Evolutionary conservation across 2,888 invertebrate genomes (phyloP).

Genomic region (Calameuta pallipes): DNA sequence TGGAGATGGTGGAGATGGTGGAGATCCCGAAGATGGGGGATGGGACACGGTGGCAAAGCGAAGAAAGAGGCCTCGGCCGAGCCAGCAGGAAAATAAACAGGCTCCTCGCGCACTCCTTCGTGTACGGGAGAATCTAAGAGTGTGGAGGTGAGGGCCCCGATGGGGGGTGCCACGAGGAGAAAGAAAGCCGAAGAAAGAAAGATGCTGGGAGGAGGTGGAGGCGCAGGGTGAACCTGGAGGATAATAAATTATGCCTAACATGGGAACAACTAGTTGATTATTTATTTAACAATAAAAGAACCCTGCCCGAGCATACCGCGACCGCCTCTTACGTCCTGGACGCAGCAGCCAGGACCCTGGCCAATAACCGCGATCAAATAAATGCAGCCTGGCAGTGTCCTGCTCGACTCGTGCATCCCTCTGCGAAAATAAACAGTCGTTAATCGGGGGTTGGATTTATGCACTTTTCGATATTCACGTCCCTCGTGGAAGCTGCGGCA

Average conservation of each 20-base stretch:
- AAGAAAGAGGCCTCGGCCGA: constrained; percentile 11
- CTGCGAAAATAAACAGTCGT: no score
- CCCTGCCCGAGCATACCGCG: constrained; percentile 22
- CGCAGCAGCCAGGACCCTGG: neutral
- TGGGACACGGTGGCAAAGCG: constrained; percentile 16
- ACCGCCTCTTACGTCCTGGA: neutral
- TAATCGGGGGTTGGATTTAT: no score
- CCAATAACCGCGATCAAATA: no score
- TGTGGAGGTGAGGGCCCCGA: constrained; percentile 21
- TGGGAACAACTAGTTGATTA: constrained; percentile 58
- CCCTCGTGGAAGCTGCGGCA: no score
- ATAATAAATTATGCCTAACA: constrained; percentile 62
- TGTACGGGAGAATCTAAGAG: constrained; percentile 37
- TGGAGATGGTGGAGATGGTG: constrained; percentile 2
- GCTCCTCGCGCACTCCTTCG: constrained; percentile 6
- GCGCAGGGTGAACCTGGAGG: constrained; percentile 33
- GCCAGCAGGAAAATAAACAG: constrained; percentile 16
- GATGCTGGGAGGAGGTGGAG: neutral
- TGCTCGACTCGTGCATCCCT: no score
- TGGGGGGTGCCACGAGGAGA: neutral
- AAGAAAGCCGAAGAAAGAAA: neutral
- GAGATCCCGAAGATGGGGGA: no score
- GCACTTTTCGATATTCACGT: no score
- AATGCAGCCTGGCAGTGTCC: no score
- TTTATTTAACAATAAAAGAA: constrained; percentile 64